Percentiles rank a stretch among this genome's conserved stretches.
Evolutionary conservation across 2,797 vertebrate genomes (phyloP).

Genomic region (Sebastes itinus): DNA sequence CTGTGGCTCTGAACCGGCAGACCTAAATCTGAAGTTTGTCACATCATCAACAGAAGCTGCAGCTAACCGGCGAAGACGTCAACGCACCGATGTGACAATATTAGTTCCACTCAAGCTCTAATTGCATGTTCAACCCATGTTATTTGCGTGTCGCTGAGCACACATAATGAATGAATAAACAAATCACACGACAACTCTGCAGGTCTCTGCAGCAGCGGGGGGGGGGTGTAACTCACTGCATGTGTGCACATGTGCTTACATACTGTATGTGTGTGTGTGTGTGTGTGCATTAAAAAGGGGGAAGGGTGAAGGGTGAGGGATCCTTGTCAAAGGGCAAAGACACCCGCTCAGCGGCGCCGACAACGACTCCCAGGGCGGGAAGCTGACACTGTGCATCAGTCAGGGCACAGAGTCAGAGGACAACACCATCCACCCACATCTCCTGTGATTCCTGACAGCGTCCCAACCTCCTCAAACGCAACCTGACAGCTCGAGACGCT

Average conservation of each 20-base stretch:
- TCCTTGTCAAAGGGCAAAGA: conserved; percentile 63
- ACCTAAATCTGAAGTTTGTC: neutral
- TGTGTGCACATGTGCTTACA: conserved; percentile 7
- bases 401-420: conserved; percentile 13
- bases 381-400: conserved; percentile 63
- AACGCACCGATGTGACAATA: conserved; percentile 1
- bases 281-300: neutral
- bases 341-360: neutral
- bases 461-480: conserved; percentile 31
- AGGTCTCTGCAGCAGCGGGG: neutral
- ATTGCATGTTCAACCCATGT: conserved; percentile 22
- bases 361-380: conserved; percentile 13
- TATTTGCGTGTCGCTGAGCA: conserved; percentile 7
- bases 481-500: conserved; percentile 51
- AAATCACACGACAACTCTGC: conserved; percentile 4
- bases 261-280: neutral
- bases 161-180: conserved; percentile 4
- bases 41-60: neutral
- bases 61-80: neutral
- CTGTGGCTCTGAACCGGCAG: neutral
- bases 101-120: neutral
- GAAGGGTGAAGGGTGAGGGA: neutral
- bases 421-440: conserved; percentile 21
- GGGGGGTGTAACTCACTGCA: neutral
- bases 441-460: conserved; percentile 37